Evolutionary conservation across 2,888 invertebrate genomes (phyloP).

Genomic region (Andrena praecox): DNA sequence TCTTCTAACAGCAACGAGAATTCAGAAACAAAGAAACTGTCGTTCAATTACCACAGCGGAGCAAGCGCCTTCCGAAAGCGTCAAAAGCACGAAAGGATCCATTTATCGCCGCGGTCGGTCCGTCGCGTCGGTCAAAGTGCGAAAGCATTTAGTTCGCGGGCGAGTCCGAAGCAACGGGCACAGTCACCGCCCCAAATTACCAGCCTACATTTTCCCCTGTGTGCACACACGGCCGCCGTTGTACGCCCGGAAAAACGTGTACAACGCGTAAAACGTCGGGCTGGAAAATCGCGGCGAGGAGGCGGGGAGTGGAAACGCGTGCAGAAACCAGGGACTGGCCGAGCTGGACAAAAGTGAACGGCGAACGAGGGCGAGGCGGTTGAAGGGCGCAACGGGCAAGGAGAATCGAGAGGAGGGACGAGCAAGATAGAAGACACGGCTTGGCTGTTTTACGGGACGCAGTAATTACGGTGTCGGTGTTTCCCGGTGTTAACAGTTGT

Average conservation of each 20-base stretch:
- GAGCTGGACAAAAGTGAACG: conserved; percentile 1
- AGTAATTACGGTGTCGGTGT: conserved; percentile 78
- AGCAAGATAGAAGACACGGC: conserved; percentile 34
- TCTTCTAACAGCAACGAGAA: too few species aligned
- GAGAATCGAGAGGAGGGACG: conserved; percentile 10
- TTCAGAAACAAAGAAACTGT: background rate
- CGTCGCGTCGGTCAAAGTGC: conserved; percentile 15
- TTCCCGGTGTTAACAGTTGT: conserved; percentile 70
- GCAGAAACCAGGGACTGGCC: background rate
- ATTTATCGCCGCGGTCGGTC: conserved; percentile 16
- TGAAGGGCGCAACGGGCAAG: background rate
- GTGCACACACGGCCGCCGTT: background rate
- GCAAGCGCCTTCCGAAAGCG: background rate
- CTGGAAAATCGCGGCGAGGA: conserved; percentile 29
- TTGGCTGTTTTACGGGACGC: conserved; percentile 68
- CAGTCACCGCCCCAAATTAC: conserved; percentile 23
- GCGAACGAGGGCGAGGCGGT: background rate
- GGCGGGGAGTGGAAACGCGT: background rate
- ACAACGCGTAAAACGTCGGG: conserved; percentile 25
- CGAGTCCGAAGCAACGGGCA: conserved; percentile 13
- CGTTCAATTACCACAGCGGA: background rate
- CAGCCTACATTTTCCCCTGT: conserved; percentile 18
- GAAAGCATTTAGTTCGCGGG: conserved; percentile 30
- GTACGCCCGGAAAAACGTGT: conserved; percentile 4
- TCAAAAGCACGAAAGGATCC: conserved; percentile 8